Percentiles rank a stretch among this genome's conserved stretches.
Evolutionary conservation across 1,140 invertebrate genomes (phyloP).

Genomic region (Solen grandis): DNA sequence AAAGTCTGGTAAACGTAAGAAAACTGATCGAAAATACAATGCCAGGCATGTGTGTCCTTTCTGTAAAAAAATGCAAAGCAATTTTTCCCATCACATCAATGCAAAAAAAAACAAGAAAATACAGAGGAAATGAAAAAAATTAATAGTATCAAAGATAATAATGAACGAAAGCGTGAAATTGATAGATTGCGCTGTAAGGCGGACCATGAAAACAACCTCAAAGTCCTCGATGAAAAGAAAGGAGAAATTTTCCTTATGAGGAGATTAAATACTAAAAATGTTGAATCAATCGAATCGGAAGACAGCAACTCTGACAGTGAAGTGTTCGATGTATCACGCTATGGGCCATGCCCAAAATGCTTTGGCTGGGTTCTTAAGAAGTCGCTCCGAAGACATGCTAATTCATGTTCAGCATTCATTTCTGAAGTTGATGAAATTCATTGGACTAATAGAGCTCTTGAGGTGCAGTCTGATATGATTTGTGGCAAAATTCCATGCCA

Average conservation of each 20-base stretch:
- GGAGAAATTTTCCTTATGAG: too few relatives aligned
- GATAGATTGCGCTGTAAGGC: background rate
- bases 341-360: too few relatives aligned
- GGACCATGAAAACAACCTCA: constrained; percentile 1
- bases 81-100: constrained; percentile 15
- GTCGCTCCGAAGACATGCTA: too few relatives aligned
- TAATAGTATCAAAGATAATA: background rate
- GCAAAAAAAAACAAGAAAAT: constrained; percentile 1
- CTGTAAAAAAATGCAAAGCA: background rate
- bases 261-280: too few relatives aligned
- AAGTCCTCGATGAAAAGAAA: background rate
- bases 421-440: too few relatives aligned
- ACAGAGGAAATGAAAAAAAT: constrained; percentile 2
- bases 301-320: too few relatives aligned
- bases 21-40: background rate
- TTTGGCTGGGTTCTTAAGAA: too few relatives aligned
- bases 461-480: constrained; percentile 38
- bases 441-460: too few relatives aligned
- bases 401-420: too few relatives aligned
- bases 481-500: constrained; percentile 10
- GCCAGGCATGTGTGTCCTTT: constrained; percentile 4
- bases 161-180: background rate
- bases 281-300: too few relatives aligned
- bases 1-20: constrained; percentile 6
- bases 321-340: too few relatives aligned